These are phyloP conservation scores for Chesias legatella DNA, from an alignment of 2,888 invertebrate species.

Conservation along the genomic window DNA sequence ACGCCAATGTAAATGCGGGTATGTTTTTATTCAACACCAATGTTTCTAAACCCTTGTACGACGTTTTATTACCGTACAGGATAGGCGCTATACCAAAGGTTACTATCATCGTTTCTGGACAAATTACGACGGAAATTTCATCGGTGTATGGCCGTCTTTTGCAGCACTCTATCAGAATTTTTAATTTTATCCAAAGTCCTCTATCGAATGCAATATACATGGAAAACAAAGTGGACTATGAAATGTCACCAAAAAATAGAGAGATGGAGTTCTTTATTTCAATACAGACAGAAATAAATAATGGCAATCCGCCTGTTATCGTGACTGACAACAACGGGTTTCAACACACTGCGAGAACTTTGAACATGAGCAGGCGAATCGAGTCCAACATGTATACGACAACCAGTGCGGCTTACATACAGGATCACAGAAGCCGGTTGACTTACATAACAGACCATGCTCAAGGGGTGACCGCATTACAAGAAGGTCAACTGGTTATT, in stretches of 20 bases:
- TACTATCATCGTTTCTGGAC: conserved; percentile 91
- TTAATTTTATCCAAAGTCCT: conserved; percentile 83
- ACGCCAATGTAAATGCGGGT: conserved; percentile 93
- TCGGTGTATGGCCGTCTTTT: conserved; percentile 88
- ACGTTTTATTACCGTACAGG: conserved; percentile 86
- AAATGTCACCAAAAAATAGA: conserved; percentile 89
- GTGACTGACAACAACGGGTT: conserved; percentile 96
- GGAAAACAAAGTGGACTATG: conserved; percentile 91
- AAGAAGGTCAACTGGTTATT: conserved; percentile 93
- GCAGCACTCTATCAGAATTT: conserved; percentile 89
- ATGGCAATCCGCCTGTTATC: conserved; percentile 88
- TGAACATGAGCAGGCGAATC: conserved; percentile 88
- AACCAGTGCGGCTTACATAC: conserved; percentile 91
- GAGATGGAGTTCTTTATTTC: conserved; percentile 95
- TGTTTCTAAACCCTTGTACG: conserved; percentile 88
- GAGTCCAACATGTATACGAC: conserved; percentile 98
- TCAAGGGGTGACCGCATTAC: conserved; percentile 93
- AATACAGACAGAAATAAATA: conserved; percentile 90
- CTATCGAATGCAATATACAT: conserved; percentile 87
- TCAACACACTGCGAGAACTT: conserved; percentile 88
- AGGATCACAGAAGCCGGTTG: conserved; percentile 85
- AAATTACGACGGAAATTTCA: conserved; percentile 89
- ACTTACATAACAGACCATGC: conserved; percentile 92
- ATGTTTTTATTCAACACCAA: conserved; percentile 97
- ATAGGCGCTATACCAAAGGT: conserved; percentile 74